Conservation (phyloP, 53 echinoderm and acorn worm genomes). For the Paracentrotus lividus region DNA sequence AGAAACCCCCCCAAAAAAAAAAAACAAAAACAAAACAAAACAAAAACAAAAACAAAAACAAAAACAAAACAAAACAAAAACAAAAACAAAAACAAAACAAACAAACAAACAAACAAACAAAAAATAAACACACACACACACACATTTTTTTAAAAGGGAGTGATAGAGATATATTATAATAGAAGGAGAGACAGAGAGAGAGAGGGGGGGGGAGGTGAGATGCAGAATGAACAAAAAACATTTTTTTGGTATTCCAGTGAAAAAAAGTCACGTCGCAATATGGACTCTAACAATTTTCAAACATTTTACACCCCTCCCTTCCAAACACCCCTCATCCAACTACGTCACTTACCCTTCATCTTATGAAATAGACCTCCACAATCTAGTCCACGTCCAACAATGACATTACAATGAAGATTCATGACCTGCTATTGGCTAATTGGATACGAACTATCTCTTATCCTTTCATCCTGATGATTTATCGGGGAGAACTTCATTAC, state of each 20-base stretch:
- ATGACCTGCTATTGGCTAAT: constrained; percentile 40
- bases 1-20: not conserved
- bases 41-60: no score
- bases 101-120: no score
- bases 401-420: constrained; percentile 2
- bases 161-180: not conserved
- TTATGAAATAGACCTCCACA: not conserved
- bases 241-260: no score
- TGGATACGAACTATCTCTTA: not conserved
- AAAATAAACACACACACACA: no score
- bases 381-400: not conserved
- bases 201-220: not conserved
- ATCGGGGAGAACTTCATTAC: constrained; percentile 33
- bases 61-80: no score
- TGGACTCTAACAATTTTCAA: not conserved
- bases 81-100: no score
- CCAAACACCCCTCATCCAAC: not conserved
- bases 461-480: constrained; percentile 22
- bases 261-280: not conserved
- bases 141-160: no score
- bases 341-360: not conserved
- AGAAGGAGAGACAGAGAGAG: no score
- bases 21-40: no score
- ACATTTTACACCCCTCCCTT: not conserved
- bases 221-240: no score